Evolutionary conservation across 64 coral and sea anemone genomes (phyloP).

Genomic region (Montipora efflorescens): DNA sequence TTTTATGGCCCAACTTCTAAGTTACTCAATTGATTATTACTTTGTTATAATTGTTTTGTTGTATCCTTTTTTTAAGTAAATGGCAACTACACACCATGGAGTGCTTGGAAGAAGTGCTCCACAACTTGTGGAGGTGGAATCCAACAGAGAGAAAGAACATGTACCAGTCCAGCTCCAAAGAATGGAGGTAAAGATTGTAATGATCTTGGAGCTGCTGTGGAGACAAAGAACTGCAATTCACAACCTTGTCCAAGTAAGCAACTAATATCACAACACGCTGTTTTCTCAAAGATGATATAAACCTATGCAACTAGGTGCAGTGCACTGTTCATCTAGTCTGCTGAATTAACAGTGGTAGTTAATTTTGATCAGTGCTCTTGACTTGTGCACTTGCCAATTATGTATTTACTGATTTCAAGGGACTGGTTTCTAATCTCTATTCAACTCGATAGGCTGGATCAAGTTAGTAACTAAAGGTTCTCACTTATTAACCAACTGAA

Average conservation of each 20-base stretch:
- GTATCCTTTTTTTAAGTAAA: constrained; percentile 25
- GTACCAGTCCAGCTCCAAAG: constrained; percentile 73
- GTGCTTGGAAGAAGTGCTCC: constrained; percentile 83
- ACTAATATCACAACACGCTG: neutral
- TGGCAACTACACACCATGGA: constrained; percentile 83
- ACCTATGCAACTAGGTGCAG: no score
- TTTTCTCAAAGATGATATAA: no score
- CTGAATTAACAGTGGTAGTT: no score
- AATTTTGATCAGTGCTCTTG: no score
- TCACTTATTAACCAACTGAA: neutral
- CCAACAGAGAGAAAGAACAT: constrained; percentile 75
- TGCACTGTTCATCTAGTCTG: no score
- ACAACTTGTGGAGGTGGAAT: constrained; percentile 87
- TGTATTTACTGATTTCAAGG: no score
- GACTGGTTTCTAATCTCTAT: no score
- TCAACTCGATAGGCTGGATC: no score
- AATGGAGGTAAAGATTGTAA: constrained; percentile 85
- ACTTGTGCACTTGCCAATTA: no score
- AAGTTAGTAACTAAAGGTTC: neutral
- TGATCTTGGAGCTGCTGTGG: constrained; percentile 63
- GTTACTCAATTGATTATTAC: neutral
- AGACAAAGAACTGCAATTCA: constrained; percentile 83
- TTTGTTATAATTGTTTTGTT: neutral
- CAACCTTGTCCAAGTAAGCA: constrained; percentile 89
- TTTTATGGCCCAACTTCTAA: neutral